phyloP scores from a whole-genome alignment of 2,888 invertebrate species.

The Blera fallax region DNA sequence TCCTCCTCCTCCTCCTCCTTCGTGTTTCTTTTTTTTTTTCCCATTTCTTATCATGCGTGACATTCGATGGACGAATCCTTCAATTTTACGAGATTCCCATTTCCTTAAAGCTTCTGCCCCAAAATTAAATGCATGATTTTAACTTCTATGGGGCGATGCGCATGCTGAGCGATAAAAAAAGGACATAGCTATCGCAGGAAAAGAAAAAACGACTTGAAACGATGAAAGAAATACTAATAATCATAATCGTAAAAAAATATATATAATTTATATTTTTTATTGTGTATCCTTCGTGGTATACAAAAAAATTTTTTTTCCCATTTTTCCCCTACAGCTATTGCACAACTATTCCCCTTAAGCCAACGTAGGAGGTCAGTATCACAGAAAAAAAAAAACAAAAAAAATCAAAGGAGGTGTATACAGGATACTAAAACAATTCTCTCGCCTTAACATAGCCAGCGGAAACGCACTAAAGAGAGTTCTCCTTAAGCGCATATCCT shows the following conservation, averaged over 20 bases:
- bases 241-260: constrained; percentile 35
- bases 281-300: not conserved
- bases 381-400: not conserved
- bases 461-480: not conserved
- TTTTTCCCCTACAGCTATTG: not conserved
- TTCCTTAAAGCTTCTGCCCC: not conserved
- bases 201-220: not conserved
- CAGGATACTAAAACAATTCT: constrained; percentile 15
- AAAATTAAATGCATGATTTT: constrained; percentile 19
- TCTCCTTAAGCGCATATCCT: constrained; percentile 28
- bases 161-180: constrained; percentile 25
- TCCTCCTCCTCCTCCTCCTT: not conserved
- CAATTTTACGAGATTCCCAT: constrained; percentile 12
- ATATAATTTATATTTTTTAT: constrained; percentile 52
- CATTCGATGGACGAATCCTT: not conserved
- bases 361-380: not conserved
- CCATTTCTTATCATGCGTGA: constrained; percentile 16
- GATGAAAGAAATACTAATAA: constrained; percentile 33
- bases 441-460: constrained; percentile 11
- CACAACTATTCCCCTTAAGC: not conserved
- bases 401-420: constrained; percentile 18
- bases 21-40: not conserved
- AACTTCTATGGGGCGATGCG: not conserved
- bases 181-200: not conserved
- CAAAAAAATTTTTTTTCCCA: too few relatives aligned